These are phyloP conservation scores for Watsonalla cultraria DNA, from an alignment of 2,888 invertebrate species.

Conservation along the genomic window DNA sequence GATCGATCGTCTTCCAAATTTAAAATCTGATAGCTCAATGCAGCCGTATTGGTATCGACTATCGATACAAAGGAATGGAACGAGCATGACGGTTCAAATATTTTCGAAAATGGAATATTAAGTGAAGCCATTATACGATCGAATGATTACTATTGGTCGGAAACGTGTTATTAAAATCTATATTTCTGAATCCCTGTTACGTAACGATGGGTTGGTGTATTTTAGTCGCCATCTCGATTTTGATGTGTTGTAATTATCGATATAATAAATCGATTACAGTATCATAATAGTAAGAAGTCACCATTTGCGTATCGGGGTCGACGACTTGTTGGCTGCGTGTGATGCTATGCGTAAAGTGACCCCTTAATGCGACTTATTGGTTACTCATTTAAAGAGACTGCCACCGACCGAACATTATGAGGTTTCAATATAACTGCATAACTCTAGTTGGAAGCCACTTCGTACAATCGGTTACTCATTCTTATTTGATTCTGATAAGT, in stretches of 20 bases:
- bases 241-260: conserved; percentile 11
- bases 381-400: conserved; percentile 63
- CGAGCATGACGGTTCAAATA: conserved; percentile 77
- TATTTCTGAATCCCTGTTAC: conserved; percentile 20
- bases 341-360: conserved; percentile 68
- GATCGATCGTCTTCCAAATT: conserved; percentile 71
- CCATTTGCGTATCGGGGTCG: conserved; percentile 65
- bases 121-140: conserved; percentile 74
- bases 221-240: conserved; percentile 12
- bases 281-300: conserved; percentile 42
- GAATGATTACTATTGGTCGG: conserved; percentile 60
- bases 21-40: conserved; percentile 66
- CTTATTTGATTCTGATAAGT: conserved; percentile 35
- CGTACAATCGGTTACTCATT: conserved; percentile 13
- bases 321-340: conserved; percentile 63
- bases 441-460: not conserved
- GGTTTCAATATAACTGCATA: conserved; percentile 6
- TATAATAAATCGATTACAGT: conserved; percentile 37
- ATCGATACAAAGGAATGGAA: conserved; percentile 68
- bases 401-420: conserved; percentile 35
- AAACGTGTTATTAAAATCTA: conserved; percentile 65
- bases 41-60: conserved; percentile 52
- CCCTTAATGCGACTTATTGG: conserved; percentile 73
- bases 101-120: conserved; percentile 77
- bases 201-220: conserved; percentile 7